Conservation (phyloP, 1,140 invertebrate species). For the Trachymyrmex cornetzi region DNA sequence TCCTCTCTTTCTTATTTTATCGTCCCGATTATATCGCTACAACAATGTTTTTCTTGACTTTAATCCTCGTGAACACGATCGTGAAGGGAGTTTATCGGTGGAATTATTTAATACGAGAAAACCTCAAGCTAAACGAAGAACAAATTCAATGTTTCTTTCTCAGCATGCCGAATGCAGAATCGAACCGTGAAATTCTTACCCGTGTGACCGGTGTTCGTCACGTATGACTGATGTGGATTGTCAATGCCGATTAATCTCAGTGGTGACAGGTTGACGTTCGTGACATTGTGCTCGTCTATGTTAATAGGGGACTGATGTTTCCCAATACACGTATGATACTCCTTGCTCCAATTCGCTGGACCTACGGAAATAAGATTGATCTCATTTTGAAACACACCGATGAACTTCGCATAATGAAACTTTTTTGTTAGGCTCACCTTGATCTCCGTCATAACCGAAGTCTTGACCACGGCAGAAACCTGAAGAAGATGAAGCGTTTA, state of each 20-base stretch:
- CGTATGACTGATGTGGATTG: slow-evolving; percentile 85
- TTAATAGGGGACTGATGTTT: slow-evolving; percentile 95
- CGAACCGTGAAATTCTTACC: slow-evolving; percentile 85
- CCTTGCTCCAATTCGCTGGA: slow-evolving; percentile 90
- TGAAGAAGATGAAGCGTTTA: slow-evolving; percentile 50
- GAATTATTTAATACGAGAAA: slow-evolving; percentile 4
- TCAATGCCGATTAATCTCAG: slow-evolving; percentile 88
- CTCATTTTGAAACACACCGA: neutral
- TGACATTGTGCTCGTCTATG: slow-evolving; percentile 91
- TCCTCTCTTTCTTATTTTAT: neutral
- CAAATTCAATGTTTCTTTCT: slow-evolving; percentile 24
- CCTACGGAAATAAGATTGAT: slow-evolving; percentile 84
- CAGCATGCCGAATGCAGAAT: slow-evolving; percentile 1
- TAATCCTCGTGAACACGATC: slow-evolving; percentile 13
- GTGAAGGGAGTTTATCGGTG: slow-evolving; percentile 1
- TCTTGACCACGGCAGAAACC: slow-evolving; percentile 29
- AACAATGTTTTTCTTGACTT: neutral
- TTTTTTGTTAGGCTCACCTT: slow-evolving; percentile 59
- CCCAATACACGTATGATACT: slow-evolving; percentile 90
- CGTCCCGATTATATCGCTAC: neutral
- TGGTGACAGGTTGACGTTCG: slow-evolving; percentile 87
- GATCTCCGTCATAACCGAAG: slow-evolving; percentile 65
- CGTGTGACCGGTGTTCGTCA: slow-evolving; percentile 93
- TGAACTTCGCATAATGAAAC: neutral
- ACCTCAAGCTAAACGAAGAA: neutral